A percentile compares a stretch with the other conserved stretches of the same genome.
phyloP scores from a whole-genome alignment of 2,797 vertebrate species.

The Gadopsis bispinosus region DNA sequence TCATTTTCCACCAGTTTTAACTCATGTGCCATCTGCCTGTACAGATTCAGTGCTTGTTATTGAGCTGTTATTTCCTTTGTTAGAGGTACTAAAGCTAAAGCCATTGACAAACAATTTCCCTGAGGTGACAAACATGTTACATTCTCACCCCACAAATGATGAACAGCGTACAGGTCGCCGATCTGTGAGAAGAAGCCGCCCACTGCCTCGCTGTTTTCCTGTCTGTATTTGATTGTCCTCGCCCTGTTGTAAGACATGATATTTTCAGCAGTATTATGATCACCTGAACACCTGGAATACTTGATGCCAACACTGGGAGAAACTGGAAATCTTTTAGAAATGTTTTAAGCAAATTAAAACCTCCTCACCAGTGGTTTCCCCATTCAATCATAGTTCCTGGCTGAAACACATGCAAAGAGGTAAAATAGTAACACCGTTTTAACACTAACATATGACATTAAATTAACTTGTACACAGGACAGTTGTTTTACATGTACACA shows the following conservation, averaged over 20 bases:
- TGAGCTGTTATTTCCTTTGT: not conserved
- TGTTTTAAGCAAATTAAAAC: not conserved
- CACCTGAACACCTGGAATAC: not conserved
- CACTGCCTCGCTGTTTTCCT: constrained; percentile 94
- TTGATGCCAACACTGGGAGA: not conserved
- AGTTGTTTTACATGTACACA: not conserved
- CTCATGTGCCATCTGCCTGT: too few species aligned
- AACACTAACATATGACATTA: constrained; percentile 1
- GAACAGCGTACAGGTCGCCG: constrained; percentile 93
- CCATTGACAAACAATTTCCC: not conserved
- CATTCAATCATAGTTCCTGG: constrained; percentile 99
- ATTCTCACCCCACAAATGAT: constrained; percentile 95
- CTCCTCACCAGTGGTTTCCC: constrained; percentile 97
- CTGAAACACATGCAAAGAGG: constrained; percentile 80
- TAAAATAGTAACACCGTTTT: constrained; percentile 19
- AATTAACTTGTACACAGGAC: not conserved
- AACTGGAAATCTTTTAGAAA: not conserved
- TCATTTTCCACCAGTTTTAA: not conserved
- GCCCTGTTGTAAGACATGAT: constrained; percentile 85
- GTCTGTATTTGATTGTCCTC: constrained; percentile 92
- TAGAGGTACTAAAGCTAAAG: not conserved
- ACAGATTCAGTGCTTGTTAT: not conserved
- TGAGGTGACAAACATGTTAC: not conserved
- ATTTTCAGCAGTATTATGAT: constrained; percentile 2
- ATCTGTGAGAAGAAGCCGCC: constrained; percentile 98